A percentile compares a stretch with the other conserved stretches of the same genome.
phyloP scores from a whole-genome alignment of 2,797 vertebrate genomes.

The Sebastes reedi region DNA sequence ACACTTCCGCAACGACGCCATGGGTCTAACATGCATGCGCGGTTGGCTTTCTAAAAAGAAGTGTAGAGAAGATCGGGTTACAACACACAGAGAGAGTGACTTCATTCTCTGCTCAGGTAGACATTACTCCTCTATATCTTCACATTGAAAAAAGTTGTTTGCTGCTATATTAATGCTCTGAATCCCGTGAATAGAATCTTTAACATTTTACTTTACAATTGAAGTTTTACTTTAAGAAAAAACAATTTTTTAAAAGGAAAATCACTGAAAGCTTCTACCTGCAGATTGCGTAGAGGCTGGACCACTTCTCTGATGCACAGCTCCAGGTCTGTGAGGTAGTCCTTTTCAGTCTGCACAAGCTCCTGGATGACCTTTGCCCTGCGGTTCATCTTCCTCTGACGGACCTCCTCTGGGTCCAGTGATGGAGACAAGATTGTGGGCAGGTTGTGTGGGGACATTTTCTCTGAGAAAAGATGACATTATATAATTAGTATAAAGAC shows the following conservation, averaged over 20 bases:
- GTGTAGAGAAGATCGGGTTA: too few species aligned
- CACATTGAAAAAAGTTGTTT: neutral
- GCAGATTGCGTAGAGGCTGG: constrained; percentile 88
- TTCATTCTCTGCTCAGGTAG: neutral
- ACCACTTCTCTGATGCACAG: constrained; percentile 92
- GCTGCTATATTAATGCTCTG: neutral
- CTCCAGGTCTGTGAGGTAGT: constrained; percentile 89
- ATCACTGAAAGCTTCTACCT: constrained; percentile 64
- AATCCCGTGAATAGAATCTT: neutral
- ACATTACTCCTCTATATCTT: neutral
- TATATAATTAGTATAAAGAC: neutral
- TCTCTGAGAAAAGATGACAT: constrained; percentile 81
- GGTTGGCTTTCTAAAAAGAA: neutral
- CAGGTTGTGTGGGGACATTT: constrained; percentile 86
- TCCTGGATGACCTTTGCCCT: constrained; percentile 92
- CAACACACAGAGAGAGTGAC: neutral
- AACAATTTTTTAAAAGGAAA: too few species aligned
- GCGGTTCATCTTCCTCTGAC: constrained; percentile 87
- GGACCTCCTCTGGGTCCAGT: constrained; percentile 84
- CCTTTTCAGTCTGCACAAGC: constrained; percentile 92
- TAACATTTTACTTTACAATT: neutral
- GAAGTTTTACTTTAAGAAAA: neutral
- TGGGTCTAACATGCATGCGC: neutral
- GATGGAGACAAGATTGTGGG: constrained; percentile 67
- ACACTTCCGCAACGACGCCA: neutral